Evolutionary conservation across 2,888 invertebrate genomes (phyloP).

Genomic region (Nasonia oneida): DNA sequence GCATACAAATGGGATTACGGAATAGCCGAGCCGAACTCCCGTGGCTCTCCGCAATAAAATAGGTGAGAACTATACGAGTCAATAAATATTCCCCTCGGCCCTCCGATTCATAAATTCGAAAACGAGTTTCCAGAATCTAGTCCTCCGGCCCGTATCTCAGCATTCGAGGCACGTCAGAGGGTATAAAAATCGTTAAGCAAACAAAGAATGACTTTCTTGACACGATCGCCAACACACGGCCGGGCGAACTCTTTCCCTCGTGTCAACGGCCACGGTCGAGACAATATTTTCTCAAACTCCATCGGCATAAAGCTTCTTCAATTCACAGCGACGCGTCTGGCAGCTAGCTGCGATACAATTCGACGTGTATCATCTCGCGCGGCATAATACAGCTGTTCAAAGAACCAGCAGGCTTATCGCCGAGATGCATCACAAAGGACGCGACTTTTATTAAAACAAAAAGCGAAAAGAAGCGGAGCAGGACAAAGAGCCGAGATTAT

Average conservation of each 20-base stretch:
- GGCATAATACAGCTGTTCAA: constrained; percentile 37
- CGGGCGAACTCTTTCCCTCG: neutral
- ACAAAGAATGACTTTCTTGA: constrained; percentile 24
- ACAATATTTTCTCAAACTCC: constrained; percentile 21
- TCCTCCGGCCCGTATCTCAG: neutral
- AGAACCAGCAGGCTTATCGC: neutral
- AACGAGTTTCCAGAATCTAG: constrained; percentile 52
- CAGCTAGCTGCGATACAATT: neutral
- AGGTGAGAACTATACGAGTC: constrained; percentile 57
- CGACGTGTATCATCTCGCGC: constrained; percentile 12
- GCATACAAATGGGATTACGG: constrained; percentile 17
- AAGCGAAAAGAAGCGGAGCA: neutral
- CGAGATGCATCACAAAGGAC: too few species aligned
- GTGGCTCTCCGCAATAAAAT: constrained; percentile 34
- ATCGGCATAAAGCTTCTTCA: neutral
- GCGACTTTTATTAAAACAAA: constrained; percentile 22
- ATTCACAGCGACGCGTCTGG: neutral
- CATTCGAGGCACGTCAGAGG: neutral
- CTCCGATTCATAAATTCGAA: constrained; percentile 36
- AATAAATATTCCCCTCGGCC: constrained; percentile 48
- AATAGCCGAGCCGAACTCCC: neutral
- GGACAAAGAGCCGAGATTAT: constrained; percentile 24
- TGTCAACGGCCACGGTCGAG: constrained; percentile 8
- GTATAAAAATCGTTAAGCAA: constrained; percentile 38
- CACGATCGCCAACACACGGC: neutral